Base-by-base conservation (phyloP, 2,113 vertebrate species). In the Nesoenas mayeri region DNA sequence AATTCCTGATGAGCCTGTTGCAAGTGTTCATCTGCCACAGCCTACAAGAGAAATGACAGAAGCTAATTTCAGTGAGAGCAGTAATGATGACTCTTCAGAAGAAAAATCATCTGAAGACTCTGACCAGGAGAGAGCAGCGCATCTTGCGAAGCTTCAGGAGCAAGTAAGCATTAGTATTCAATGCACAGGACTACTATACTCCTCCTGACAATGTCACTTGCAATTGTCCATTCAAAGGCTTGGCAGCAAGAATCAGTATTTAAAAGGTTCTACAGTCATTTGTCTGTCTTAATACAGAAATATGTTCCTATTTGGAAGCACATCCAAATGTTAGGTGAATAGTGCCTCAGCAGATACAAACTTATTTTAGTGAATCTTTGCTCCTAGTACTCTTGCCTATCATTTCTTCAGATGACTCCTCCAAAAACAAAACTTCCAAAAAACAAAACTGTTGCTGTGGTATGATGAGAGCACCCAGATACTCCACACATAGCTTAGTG, bases 141-240 rank as follows among this genome's bases (percentile, higher is more conserved):
- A 84, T 53, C 96, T 99, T 24, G 89, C 95, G 82, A 96, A 97
- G 72, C 97, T 99, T 72, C 97, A 99, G 89, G 96, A 99, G 53
- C 98, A 98, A 98, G 99, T 99, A 85, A 81, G 97, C 78, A 73
- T 47, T 73, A 31, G 36, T 20, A 28, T 1, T 69, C 42, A 25
- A 31, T 5, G 6, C 47, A 8, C 10, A 8, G 32, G 53, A 64
- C 17, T 38, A 8, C 10, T 40, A 11, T 5, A 42, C 73, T 11
- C 5, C 53, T 13, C 70, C 38, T n/a, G n/a, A 15, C 18, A 36
- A 9, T 25, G 21, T 9, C 12, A 14, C 32, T 85, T 65, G 32
- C 21, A 71, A 15, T 32, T 62, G 18, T 57, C 48, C 8, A 3
- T 53, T 62, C 24, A 22, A 65, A 79, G 31, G 25, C 51, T 85